Evolutionary conservation across 2,113 vertebrate genomes (phyloP).

Genomic region (Grus americana): DNA sequence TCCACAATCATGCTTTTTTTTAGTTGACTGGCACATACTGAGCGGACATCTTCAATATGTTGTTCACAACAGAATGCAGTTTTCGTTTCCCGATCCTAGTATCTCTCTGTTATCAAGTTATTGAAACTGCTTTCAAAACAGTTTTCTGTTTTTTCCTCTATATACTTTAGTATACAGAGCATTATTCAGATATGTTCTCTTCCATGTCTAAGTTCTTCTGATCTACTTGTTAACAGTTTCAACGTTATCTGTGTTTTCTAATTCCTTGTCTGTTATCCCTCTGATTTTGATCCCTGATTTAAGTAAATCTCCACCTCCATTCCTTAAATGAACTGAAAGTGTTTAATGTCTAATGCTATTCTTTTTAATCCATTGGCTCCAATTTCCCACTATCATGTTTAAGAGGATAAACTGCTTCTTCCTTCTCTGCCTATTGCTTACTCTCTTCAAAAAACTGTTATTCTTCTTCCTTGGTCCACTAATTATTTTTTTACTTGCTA

Average conservation of each 20-base stretch:
- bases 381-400: not conserved
- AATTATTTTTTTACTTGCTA: conserved; percentile 11
- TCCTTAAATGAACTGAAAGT: not conserved
- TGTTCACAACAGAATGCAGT: not conserved
- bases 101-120: not conserved
- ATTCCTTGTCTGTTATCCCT: not conserved
- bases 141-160: not conserved
- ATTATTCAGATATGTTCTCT: not conserved
- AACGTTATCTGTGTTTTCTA: not conserved
- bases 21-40: not conserved
- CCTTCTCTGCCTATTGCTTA: not conserved
- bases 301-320: not conserved
- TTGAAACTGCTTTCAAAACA: not conserved
- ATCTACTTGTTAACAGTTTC: not conserved
- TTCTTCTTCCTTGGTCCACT: not conserved
- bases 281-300: conserved; percentile 20
- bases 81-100: not conserved
- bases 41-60: not conserved
- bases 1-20: not conserved
- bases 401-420: conserved; percentile 18
- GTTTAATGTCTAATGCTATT: not conserved
- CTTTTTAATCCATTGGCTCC: not conserved
- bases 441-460: not conserved
- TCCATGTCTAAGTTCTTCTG: not conserved
- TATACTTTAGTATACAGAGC: not conserved